phyloP scores from a whole-genome alignment of 64 coral and sea anemone genomes.

The Montipora capricornis region DNA sequence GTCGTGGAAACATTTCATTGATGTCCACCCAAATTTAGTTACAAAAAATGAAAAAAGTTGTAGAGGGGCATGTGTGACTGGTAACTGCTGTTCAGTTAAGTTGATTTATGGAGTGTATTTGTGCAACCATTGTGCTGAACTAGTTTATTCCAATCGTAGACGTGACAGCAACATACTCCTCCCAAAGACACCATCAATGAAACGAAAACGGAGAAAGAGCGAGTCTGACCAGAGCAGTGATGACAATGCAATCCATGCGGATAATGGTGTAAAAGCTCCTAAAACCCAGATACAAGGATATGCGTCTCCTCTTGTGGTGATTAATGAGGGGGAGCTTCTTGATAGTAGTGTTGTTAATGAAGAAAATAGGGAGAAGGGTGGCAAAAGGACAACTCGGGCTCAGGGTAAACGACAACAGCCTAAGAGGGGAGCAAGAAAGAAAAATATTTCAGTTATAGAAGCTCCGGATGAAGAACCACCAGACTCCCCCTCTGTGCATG shows the following conservation, averaged over 20 bases:
- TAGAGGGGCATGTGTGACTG: too few species aligned
- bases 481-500: constrained; percentile 1
- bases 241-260: neutral
- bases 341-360: neutral
- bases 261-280: constrained; percentile 23
- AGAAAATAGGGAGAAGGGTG: neutral
- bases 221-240: constrained; percentile 29
- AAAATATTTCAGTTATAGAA: neutral
- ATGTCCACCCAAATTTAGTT: too few species aligned
- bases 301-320: constrained; percentile 25
- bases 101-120: neutral
- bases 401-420: constrained; percentile 6
- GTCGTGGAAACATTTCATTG: too few species aligned
- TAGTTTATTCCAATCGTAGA: constrained; percentile 21
- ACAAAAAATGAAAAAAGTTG: too few species aligned
- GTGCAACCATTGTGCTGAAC: too few species aligned
- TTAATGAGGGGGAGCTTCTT: constrained; percentile 15
- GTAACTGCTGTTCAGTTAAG: too few species aligned
- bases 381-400: constrained; percentile 12
- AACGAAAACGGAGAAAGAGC: constrained; percentile 70
- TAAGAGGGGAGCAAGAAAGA: constrained; percentile 25
- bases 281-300: constrained; percentile 25
- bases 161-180: constrained; percentile 71
- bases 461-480: neutral
- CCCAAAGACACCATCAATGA: constrained; percentile 93